Evolutionary conservation across 2,113 vertebrate species (phyloP).

Genomic region (Axis porcinus): DNA sequence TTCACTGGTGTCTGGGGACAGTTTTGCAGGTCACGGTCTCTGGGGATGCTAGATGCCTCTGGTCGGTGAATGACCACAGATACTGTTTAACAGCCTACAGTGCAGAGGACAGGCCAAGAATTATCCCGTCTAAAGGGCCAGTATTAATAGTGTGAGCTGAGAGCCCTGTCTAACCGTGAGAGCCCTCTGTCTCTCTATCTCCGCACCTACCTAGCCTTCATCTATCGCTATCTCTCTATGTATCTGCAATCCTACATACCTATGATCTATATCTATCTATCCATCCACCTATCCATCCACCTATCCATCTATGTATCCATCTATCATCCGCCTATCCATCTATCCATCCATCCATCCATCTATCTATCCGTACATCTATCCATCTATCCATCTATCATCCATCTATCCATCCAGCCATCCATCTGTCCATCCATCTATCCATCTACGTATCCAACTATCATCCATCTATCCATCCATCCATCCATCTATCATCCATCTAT

Average conservation of each 20-base stretch:
- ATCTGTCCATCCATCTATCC: too few relatives aligned
- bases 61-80: not conserved
- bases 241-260: not conserved
- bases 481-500: too few relatives aligned
- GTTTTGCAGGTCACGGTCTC: fast-evolving
- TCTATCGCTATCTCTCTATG: fast-evolving
- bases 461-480: fast-evolving
- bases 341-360: fast-evolving
- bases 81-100: not conserved
- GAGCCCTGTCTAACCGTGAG: not conserved
- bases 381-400: fast-evolving
- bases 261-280: fast-evolving
- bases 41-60: not conserved
- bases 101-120: fast-evolving
- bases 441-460: fast-evolving
- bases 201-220: not conserved
- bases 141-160: not conserved
- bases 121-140: not conserved
- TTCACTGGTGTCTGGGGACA: not conserved
- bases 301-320: too few relatives aligned
- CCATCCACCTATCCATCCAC: not conserved
- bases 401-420: fast-evolving
- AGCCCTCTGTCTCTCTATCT: fast-evolving
- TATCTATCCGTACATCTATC: fast-evolving
- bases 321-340: not conserved